These are phyloP conservation scores for Reticulitermes lucifugus DNA, from an alignment of 2,888 invertebrate genomes.

Conservation along the genomic window DNA sequence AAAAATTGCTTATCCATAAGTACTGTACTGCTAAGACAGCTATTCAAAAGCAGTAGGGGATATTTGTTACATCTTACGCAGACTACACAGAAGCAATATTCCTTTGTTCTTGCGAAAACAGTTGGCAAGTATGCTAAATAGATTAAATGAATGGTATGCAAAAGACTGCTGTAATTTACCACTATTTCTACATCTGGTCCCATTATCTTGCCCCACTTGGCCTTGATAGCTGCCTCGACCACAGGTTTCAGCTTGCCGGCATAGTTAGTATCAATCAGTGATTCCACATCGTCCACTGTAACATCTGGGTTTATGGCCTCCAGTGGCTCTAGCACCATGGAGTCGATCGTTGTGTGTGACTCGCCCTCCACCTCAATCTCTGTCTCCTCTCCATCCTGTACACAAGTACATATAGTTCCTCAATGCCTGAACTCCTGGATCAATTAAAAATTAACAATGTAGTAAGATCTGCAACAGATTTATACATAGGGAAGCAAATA, in stretches of 20 bases:
- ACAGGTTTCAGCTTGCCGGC: slow-evolving; percentile 76
- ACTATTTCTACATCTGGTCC: slow-evolving; percentile 85
- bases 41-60: no score
- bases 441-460: no score
- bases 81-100: no score
- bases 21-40: no score
- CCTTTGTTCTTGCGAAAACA: no score
- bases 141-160: no score
- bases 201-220: slow-evolving; percentile 75
- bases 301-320: slow-evolving; percentile 73
- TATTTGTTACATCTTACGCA: no score
- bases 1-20: no score
- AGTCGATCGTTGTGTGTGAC: slow-evolving; percentile 84
- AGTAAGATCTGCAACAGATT: no score
- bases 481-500: no score
- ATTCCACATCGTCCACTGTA: slow-evolving; percentile 74
- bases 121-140: no score
- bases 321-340: slow-evolving; percentile 71
- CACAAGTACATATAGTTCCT: slow-evolving; percentile 20
- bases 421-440: no score
- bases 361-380: slow-evolving; percentile 81
- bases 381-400: slow-evolving; percentile 72
- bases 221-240: slow-evolving; percentile 75
- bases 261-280: slow-evolving; percentile 64
- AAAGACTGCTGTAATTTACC: slow-evolving; percentile 65